Evolutionary conservation across 2,797 vertebrate genomes (phyloP), one percentile per base, ranked within the genome.

Genomic region (Hippopotamyrus pictus): DNA sequence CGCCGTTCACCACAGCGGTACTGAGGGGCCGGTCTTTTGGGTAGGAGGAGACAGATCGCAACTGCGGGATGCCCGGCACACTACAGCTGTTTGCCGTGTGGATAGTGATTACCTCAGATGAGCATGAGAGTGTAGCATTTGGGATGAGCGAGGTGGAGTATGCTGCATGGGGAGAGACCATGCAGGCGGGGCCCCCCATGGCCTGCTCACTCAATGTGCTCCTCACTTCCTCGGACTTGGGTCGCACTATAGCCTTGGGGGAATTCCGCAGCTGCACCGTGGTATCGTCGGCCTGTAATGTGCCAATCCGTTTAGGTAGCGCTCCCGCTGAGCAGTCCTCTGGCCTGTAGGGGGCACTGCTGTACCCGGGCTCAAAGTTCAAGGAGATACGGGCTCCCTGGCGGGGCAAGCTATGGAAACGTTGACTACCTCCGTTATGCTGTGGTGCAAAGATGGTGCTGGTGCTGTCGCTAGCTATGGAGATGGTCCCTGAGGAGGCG

Each of bases 361-460:
- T 95, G 29, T 94, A 95, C 85, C 97, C 92, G 82, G 97, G 97
- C 59, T 97, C 96, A 14, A 96, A 93, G 37, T 97, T 97, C 48
- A 98, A 90, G 62, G 95, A 97, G 17, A 97, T 97, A 90, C 97
- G 95, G 0, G 94, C 96, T 0, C 97, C 97, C 14, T 94, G 93
- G 3, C 98, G 96, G 4, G 99, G 99, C 90, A 99, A 96, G 91
- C 99, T 99, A 92, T 97, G 97, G 92, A 98, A 99, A 53, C 97
- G 96, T 0, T 96, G 93, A 11, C 96, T 94, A 0, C 98, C 96
- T 0, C 91, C 94, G 2, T 95, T 94, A 84, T 96, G 95, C 83
- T 94, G 96, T 62, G 96, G 95, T 1, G 95, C 92, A 92, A 96
- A 93, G 90, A 96, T 93, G 88, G 96, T 50, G 25, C 97, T 96